Conservation (phyloP, 1,140 invertebrate species). For the Bombyx mori region DNA sequence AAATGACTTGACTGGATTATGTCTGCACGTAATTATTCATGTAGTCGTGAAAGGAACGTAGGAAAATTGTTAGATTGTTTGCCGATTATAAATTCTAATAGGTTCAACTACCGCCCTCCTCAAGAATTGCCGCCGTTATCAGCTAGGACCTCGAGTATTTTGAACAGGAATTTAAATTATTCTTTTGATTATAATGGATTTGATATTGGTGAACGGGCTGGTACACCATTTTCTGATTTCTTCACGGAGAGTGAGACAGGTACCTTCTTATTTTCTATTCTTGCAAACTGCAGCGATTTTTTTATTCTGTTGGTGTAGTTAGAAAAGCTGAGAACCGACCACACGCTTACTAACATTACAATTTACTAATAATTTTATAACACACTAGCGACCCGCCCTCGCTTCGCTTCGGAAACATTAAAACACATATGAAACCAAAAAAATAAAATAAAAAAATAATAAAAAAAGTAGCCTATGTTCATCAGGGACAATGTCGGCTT, state of each 20-base stretch:
- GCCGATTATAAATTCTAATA: conserved; percentile 51
- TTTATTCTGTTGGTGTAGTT: conserved; percentile 1
- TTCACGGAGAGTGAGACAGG: conserved; percentile 60
- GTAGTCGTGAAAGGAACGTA: conserved; percentile 48
- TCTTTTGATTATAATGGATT: conserved; percentile 32
- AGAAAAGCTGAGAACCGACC: too few relatives aligned
- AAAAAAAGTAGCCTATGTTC: too few relatives aligned
- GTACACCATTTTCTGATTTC: conserved; percentile 57
- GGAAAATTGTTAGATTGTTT: conserved; percentile 52
- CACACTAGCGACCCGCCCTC: too few relatives aligned
- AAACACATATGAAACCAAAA: too few relatives aligned
- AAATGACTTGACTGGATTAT: conserved; percentile 28
- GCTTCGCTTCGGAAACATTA: too few relatives aligned
- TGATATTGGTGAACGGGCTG: conserved; percentile 38
- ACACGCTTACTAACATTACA: too few relatives aligned
- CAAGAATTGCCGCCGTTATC: conserved; percentile 44
- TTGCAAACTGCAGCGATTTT: not conserved
- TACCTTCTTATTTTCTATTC: conserved; percentile 11
- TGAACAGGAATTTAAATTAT: conserved; percentile 51
- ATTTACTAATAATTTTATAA: too few relatives aligned
- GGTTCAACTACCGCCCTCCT: conserved; percentile 31
- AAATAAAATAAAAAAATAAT: too few relatives aligned
- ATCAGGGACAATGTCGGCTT: too few relatives aligned
- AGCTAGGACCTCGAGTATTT: conserved; percentile 33
- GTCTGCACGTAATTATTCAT: conserved; percentile 60